phyloP scores from a whole-genome alignment of 2,888 invertebrate species.

The Aquatica leii region DNA sequence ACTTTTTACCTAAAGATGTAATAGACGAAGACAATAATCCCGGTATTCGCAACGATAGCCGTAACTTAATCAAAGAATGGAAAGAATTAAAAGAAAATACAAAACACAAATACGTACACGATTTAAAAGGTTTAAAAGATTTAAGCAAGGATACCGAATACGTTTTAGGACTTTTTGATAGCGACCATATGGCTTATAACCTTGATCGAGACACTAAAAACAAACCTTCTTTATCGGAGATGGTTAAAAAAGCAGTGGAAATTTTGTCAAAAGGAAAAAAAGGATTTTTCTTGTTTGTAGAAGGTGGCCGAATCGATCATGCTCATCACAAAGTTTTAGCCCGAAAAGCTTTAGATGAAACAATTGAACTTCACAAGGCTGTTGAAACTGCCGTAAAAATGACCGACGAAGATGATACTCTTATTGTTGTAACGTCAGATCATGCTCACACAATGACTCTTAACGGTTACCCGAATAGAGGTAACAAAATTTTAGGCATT shows the following conservation, averaged over 20 bases:
- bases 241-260: conserved; percentile 80
- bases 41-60: conserved; percentile 62
- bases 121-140: conserved; percentile 65
- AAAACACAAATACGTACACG: conserved; percentile 65
- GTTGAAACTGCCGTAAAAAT: conserved; percentile 67
- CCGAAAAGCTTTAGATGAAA: conserved; percentile 77
- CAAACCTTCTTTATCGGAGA: conserved; percentile 79
- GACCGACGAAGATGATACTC: conserved; percentile 73
- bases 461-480: conserved; percentile 76
- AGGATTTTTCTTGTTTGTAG: conserved; percentile 73
- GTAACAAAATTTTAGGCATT: conserved; percentile 66
- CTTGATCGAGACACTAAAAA: conserved; percentile 65
- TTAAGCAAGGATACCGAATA: conserved; percentile 65
- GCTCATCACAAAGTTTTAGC: conserved; percentile 77
- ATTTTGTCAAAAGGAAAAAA: conserved; percentile 67
- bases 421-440: conserved; percentile 81
- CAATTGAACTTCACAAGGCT: conserved; percentile 71
- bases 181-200: conserved; percentile 65
- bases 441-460: conserved; percentile 81
- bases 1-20: conserved; percentile 67
- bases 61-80: conserved; percentile 76
- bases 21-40: conserved; percentile 61
- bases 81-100: conserved; percentile 60
- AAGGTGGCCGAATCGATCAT: conserved; percentile 75
- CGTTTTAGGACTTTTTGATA: conserved; percentile 49